Conservation (phyloP, 2,888 invertebrate genomes). For the Timandra comae region DNA sequence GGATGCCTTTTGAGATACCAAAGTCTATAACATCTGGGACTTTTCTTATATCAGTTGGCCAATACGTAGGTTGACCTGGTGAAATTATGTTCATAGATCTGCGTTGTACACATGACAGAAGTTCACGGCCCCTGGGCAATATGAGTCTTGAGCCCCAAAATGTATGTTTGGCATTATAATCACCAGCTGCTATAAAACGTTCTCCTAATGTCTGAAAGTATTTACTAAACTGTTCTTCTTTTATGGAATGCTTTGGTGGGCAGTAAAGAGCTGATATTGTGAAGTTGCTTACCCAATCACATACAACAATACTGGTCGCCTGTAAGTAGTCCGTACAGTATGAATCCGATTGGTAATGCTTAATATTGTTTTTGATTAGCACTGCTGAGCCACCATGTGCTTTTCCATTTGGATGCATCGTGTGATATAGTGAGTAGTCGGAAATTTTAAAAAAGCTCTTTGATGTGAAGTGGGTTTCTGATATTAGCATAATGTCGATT, state of each 20-base stretch:
- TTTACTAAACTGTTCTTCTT: conserved; percentile 1
- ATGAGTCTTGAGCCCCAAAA: conserved; percentile 19
- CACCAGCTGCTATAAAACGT: conserved; percentile 9
- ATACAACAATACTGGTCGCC: conserved; percentile 11
- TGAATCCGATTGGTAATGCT: conserved; percentile 8
- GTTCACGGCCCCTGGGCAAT: conserved; percentile 14
- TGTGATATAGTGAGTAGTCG: conserved; percentile 16
- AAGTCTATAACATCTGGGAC: conserved; percentile 21
- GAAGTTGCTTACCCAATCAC: conserved; percentile 3
- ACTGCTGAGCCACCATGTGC: conserved; percentile 21
- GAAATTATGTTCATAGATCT: not conserved
- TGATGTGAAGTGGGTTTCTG: conserved; percentile 20
- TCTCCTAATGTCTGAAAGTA: conserved; percentile 2
- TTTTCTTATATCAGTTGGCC: conserved; percentile 18
- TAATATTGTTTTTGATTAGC: conserved; percentile 14
- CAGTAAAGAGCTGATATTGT: conserved; percentile 14
- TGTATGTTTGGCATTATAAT: conserved; percentile 21
- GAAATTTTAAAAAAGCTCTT: conserved; percentile 11
- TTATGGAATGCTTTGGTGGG: conserved; percentile 10
- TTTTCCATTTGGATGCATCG: conserved; percentile 24
- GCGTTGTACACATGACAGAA: not conserved
- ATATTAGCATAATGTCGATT: conserved; percentile 19
- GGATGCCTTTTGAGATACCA: conserved; percentile 12
- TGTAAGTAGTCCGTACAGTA: conserved; percentile 10
- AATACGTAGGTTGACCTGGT: conserved; percentile 11